Base-by-base conservation (phyloP, 30 jellyfish, hydroid and myxozoan genomes). In the Morbakka virulenta region DNA sequence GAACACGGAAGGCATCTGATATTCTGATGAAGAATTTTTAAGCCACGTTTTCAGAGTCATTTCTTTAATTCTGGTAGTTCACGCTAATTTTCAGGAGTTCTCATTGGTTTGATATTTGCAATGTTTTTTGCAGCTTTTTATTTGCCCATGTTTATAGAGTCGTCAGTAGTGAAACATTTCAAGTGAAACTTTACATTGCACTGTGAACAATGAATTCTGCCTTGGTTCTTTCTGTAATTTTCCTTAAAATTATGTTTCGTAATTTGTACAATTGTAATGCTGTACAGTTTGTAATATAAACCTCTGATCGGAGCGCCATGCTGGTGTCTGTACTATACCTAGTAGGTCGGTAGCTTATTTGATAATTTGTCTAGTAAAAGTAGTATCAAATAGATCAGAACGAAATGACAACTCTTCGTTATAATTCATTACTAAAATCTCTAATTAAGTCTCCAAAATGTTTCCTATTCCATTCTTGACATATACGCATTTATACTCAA, bases 251-350 rank as follows among this genome's bases (percentile, higher is more conserved):
- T 61, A 61, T 35, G 28, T 61, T 61, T 61, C 72, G 24, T 61
- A 35, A 61, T 61, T 35, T 61, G 72, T 0, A 61, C 72, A 61
- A 61, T 25, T 61, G 72, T 17, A 35, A n/a, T 61, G 72, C 24
- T 32, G 1, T 22, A 2, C 72, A 61, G 72, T 35, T 61, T 35
- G 72, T 61, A 61, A 61, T 35, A 2, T 1, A 61, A 61, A 61
- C 72, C 72, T 32, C 72, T 35, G 28, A 32, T 61, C 72, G 72
- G 72, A 61, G 72, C 25, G 72, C 72, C 72, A 61, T 12, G 35
- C 22, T 49, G 22, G 22, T 49, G n/a, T n/a, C n/a, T n/a, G n/a
- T n/a, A n/a, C n/a, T n/a, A n/a, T n/a, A n/a, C n/a, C n/a, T n/a
- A n/a, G n/a, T n/a, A n/a, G n/a, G n/a, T n/a, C n/a, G n/a, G n/a